Evolutionary conservation across 2,797 vertebrate genomes (phyloP), one percentile per base, ranked within the genome.

Genomic region (Champsocephalus gunnari): DNA sequence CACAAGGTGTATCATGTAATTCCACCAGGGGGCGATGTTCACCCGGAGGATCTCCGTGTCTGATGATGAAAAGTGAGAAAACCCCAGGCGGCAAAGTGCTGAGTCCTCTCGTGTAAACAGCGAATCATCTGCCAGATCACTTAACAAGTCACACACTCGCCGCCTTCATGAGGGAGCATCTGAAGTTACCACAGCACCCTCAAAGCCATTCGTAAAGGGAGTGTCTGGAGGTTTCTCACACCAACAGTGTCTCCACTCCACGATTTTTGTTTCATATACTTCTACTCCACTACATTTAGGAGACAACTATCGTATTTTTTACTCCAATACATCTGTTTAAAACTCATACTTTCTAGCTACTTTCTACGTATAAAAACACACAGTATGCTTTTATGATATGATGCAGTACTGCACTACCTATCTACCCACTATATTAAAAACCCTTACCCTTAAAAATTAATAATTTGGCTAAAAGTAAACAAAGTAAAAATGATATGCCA

Each of bases 1-100:
- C 24, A 45, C 32, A 56, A 60, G 45, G 2, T 19, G 67, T 62
- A 60, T 28, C 17, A n/a, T 4, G 12, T 2, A 5, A 0, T 3
- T 51, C 85, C 90, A 73, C 58, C 81, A 92, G 91, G 80, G 75
- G 89, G 88, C 86, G 44, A 14, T 66, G 63, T 64, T 7, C 45
- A 76, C 55, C 58, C 62, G 59, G 57, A 34, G 19, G 28, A 57
- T 2, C 24, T 5, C 51, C 38, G 34, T 44, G 56, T 41, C 0
- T 59, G 6, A 48, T 0, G 17, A 47, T 7, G 50, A 59, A 14
- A 1, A 38, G 21, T 53, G n/a, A 21, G 55, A 19, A 56, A 57
- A 73, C 17, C 38, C 24, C 43, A 21, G 21, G 24, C 24, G 47
- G 24, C 11, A 63, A 45, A 67, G 69, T 73, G 73, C 71, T 62